phyloP scores from a whole-genome alignment of 2,113 vertebrate species.

The Menura novaehollandiae region DNA sequence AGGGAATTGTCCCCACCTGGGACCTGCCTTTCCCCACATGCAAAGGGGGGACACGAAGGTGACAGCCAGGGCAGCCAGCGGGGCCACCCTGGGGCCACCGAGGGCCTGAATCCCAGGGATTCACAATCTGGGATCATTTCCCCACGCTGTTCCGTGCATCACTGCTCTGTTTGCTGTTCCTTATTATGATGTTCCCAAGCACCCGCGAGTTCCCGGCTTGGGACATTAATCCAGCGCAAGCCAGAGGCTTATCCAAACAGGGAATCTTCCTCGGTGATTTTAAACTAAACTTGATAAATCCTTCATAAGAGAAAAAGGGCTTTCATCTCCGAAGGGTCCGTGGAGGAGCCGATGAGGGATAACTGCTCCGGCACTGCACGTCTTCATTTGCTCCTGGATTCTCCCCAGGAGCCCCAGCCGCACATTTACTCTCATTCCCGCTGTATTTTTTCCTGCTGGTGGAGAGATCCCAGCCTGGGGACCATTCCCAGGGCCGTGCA shows the following conservation, averaged over 20 bases:
- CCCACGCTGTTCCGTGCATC: neutral
- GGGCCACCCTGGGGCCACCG: neutral
- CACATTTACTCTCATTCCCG: accelerated
- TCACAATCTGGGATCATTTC: accelerated
- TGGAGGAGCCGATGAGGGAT: neutral
- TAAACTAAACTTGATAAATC: constrained; percentile 6
- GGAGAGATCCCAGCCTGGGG: neutral
- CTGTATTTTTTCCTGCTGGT: neutral
- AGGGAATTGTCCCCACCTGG: neutral
- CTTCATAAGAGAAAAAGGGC: neutral
- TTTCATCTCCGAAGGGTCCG: neutral
- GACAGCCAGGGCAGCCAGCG: neutral
- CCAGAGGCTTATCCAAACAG: neutral
- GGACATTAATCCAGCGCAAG: neutral
- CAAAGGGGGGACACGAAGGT: neutral
- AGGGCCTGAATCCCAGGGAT: too few species aligned
- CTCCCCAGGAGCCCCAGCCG: neutral
- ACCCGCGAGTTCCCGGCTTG: neutral
- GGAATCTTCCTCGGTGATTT: neutral
- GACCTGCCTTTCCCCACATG: neutral
- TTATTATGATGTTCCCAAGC: neutral
- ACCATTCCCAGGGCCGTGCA: neutral
- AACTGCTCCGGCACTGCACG: accelerated
- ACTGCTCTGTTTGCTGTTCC: neutral
- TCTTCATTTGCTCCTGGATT: neutral